Percentiles rank a stretch among this genome's conserved stretches.
These are phyloP conservation scores for Metacarcinus magister DNA, from an alignment of 2,888 invertebrate species.

Conservation along the genomic window DNA sequence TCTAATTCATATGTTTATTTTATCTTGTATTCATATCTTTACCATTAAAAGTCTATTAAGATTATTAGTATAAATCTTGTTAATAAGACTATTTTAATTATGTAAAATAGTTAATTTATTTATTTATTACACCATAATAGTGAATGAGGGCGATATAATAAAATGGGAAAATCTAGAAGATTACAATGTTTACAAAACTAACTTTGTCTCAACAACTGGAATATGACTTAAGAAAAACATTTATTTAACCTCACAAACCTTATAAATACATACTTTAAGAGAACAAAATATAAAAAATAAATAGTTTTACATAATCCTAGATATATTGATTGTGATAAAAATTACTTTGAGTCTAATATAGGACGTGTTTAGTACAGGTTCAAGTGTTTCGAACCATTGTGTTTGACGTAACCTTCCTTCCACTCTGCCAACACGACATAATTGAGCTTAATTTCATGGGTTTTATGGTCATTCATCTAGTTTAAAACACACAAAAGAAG, in stretches of 20 bases:
- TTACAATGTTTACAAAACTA: constrained; percentile 60
- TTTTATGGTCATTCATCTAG: not conserved
- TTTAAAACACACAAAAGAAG: not conserved
- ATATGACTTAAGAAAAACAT: not conserved
- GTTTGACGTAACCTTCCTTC: not conserved
- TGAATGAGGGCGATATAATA: not conserved
- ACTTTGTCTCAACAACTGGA: not conserved
- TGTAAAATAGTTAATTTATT: no score
- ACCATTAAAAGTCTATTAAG: no score
- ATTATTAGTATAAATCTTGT: no score
- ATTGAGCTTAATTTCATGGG: not conserved
- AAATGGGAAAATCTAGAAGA: not conserved
- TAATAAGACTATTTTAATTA: no score
- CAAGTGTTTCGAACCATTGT: not conserved
- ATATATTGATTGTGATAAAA: not conserved
- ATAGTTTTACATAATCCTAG: not conserved
- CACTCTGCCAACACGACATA: not conserved
- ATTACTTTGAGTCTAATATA: not conserved
- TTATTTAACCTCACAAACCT: not conserved
- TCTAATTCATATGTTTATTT: no score
- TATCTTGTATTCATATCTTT: not conserved
- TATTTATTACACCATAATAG: not conserved
- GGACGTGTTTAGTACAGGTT: not conserved
- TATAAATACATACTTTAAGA: not conserved
- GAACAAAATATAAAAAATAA: not conserved